These are phyloP conservation scores for Oryctolagus cuniculus DNA, from an alignment of 2,113 vertebrate genomes.

Conservation along the genomic window DNA sequence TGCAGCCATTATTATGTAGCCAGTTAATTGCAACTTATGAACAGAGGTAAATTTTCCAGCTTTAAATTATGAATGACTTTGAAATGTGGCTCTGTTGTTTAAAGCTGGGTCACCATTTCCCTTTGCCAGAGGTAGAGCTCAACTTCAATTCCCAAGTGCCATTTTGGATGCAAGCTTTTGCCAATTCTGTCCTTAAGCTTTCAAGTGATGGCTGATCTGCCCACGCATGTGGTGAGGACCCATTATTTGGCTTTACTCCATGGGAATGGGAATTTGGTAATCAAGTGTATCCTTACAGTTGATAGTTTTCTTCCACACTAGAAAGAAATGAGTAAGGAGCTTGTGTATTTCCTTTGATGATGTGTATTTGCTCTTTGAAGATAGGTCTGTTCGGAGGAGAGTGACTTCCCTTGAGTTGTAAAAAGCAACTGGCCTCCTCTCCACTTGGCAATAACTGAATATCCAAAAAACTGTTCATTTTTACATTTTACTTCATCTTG, in stretches of 20 bases:
- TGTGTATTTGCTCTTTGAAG: conserved; percentile 28
- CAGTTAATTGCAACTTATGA: conserved; percentile 52
- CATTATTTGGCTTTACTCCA: conserved; percentile 55
- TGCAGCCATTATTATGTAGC: conserved; percentile 48
- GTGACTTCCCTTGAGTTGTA: neutral
- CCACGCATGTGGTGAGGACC: conserved; percentile 42
- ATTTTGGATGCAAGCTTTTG: conserved; percentile 23
- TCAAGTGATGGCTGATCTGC: conserved; percentile 16
- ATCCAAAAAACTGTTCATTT: neutral
- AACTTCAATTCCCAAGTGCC: neutral
- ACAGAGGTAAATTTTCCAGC: conserved; percentile 62
- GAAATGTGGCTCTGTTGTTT: conserved; percentile 61
- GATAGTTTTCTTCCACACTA: conserved; percentile 37
- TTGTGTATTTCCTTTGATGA: conserved; percentile 34
- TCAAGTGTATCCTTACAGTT: conserved; percentile 42
- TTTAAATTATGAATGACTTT: conserved; percentile 59
- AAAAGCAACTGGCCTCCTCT: conserved; percentile 28
- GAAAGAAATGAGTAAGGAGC: neutral
- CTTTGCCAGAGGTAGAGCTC: conserved; percentile 41
- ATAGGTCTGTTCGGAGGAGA: neutral
- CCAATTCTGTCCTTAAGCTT: conserved; percentile 37
- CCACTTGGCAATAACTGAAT: neutral
- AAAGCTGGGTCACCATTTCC: neutral
- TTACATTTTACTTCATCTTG: conserved; percentile 60
- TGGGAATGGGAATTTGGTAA: conserved; percentile 38